phyloP scores from a whole-genome alignment of 1,140 invertebrate genomes.

The Drosophila athabasca region DNA sequence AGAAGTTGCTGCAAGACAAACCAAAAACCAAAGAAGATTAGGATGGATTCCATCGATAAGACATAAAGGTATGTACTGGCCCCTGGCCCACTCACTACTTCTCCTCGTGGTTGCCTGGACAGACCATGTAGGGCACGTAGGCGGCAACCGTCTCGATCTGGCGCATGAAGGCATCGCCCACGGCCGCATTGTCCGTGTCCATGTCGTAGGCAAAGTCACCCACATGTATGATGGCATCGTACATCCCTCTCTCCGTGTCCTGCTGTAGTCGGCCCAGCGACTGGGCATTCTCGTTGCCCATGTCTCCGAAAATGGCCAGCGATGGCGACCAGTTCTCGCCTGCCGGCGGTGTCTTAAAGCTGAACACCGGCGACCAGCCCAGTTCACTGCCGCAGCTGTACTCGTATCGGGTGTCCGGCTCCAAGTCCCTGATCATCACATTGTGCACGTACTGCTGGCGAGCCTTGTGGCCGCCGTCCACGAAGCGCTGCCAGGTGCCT shows the following conservation, averaged over 20 bases:
- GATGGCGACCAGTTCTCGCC: constrained; percentile 89
- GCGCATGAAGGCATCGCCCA: constrained; percentile 95
- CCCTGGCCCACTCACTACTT: constrained; percentile 85
- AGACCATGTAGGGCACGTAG: constrained; percentile 95
- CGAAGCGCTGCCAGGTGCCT: constrained; percentile 86
- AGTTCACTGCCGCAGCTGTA: constrained; percentile 92
- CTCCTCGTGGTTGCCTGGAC: constrained; percentile 95
- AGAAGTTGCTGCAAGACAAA: constrained; percentile 90
- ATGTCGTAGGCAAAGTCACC: constrained; percentile 98
- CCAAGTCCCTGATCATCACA: constrained; percentile 86
- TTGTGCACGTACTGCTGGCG: constrained; percentile 92
- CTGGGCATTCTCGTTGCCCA: constrained; percentile 94
- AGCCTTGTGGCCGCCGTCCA: constrained; percentile 89
- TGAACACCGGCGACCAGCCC: constrained; percentile 92
- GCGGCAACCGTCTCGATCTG: constrained; percentile 94
- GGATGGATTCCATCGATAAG: constrained; percentile 71
- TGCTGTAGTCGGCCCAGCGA: constrained; percentile 91
- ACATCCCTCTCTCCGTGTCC: constrained; percentile 90
- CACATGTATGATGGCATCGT: constrained; percentile 95
- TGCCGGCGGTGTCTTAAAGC: constrained; percentile 88
- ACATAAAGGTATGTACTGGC: neutral
- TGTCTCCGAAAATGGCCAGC: constrained; percentile 94
- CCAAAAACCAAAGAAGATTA: neutral
- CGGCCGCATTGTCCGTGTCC: constrained; percentile 89
- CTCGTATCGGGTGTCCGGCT: constrained; percentile 87